Percentiles rank a stretch among this genome's conserved stretches.
phyloP scores from a whole-genome alignment of 2,888 invertebrate species.

The Plagodis pulveraria region DNA sequence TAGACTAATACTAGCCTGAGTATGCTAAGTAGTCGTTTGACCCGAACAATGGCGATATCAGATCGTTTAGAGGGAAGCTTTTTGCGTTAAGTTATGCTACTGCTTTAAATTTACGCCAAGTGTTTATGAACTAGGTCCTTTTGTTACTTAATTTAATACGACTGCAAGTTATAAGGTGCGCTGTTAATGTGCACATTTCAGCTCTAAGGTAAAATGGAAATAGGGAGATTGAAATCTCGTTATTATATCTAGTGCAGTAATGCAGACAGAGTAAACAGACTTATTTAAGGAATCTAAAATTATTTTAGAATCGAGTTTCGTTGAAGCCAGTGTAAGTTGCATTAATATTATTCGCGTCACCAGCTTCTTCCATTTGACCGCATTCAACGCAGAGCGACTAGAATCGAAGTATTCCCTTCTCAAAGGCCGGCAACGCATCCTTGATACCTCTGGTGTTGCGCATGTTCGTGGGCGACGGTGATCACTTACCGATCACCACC shows the following conservation, averaged over 20 bases:
- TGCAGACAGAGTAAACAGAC: too few relatives aligned
- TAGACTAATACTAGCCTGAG: slow-evolving; percentile 31
- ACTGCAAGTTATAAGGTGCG: slow-evolving; percentile 14
- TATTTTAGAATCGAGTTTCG: too few relatives aligned
- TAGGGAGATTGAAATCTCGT: slow-evolving; percentile 10
- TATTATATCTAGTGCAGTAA: neutral
- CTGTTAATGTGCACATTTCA: slow-evolving; percentile 14
- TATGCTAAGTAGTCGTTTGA: slow-evolving; percentile 54
- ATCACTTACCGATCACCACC: too few relatives aligned
- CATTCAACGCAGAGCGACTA: too few relatives aligned
- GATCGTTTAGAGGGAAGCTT: slow-evolving; percentile 54
- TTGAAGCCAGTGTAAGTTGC: too few relatives aligned
- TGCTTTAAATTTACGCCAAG: slow-evolving; percentile 48
- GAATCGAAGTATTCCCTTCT: too few relatives aligned
- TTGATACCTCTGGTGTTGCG: too few relatives aligned
- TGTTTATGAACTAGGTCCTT: slow-evolving; percentile 40
- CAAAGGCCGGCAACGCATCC: too few relatives aligned
- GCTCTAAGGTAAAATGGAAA: slow-evolving; percentile 16
- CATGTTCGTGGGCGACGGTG: too few relatives aligned
- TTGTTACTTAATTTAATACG: slow-evolving; percentile 30
- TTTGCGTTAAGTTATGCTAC: slow-evolving; percentile 56
- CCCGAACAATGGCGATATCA: slow-evolving; percentile 57
- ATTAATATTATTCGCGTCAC: too few relatives aligned
- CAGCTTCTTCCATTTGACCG: too few relatives aligned
- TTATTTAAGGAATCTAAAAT: too few relatives aligned